Evolutionary conservation across 2,797 vertebrate genomes (phyloP).

Genomic region (Sandelia bainsii): DNA sequence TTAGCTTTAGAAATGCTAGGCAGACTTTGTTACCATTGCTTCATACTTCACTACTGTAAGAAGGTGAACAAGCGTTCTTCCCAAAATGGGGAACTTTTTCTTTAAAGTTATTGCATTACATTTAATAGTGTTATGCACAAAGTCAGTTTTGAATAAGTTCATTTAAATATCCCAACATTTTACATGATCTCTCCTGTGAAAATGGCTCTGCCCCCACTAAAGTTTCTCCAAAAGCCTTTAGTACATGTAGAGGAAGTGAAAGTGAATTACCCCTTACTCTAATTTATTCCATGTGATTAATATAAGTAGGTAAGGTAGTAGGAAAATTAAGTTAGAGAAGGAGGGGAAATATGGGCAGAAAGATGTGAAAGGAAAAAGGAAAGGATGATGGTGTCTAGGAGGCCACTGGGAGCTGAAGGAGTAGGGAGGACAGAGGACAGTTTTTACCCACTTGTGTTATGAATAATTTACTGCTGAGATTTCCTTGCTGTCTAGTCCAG

Average conservation of each 20-base stretch:
- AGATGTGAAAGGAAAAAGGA: too few relatives aligned
- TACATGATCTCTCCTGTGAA: slow-evolving; percentile 10
- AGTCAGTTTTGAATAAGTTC: background rate
- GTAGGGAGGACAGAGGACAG: slow-evolving; percentile 45
- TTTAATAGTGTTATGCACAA: background rate
- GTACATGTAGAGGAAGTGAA: slow-evolving; percentile 29
- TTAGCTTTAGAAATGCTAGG: too few relatives aligned
- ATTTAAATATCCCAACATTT: slow-evolving; percentile 3
- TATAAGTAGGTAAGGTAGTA: slow-evolving; percentile 64
- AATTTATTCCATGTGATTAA: slow-evolving; percentile 66
- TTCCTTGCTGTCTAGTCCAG: slow-evolving; percentile 62
- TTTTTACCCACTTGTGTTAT: slow-evolving; percentile 78
- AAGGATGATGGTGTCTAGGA: slow-evolving; percentile 55
- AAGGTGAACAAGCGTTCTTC: background rate
- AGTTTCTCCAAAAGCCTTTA: slow-evolving; percentile 15
- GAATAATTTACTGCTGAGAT: slow-evolving; percentile 79
- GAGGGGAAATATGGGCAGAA: slow-evolving; percentile 36
- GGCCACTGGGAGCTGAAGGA: slow-evolving; percentile 39
- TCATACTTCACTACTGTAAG: too few relatives aligned
- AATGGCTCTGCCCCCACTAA: background rate
- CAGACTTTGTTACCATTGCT: too few relatives aligned
- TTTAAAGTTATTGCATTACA: background rate
- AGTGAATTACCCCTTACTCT: slow-evolving; percentile 44
- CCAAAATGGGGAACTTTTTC: background rate
- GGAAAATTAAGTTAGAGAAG: slow-evolving; percentile 36